Percentiles rank a stretch among this genome's conserved stretches.
Conservation (phyloP, 2,797 vertebrate species). For the Myripristis murdjan region DNA sequence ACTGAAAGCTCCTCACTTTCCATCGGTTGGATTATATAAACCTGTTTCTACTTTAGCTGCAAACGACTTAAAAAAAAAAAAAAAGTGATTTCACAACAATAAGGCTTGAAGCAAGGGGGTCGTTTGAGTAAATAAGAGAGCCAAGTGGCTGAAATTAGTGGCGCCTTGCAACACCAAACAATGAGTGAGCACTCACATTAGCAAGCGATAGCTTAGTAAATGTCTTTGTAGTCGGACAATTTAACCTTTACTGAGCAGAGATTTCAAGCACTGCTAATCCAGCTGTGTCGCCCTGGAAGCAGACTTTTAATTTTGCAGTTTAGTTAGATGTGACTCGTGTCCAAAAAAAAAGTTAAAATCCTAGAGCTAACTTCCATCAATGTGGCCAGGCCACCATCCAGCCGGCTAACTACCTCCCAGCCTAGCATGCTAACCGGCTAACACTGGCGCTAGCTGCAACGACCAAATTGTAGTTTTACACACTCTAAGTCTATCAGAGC, state of each 20-base stretch:
- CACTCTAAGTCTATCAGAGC: fast-evolving
- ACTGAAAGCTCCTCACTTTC: no score
- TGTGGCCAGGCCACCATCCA: slow-evolving; percentile 18
- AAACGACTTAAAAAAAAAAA: no score
- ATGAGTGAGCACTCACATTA: slow-evolving; percentile 29
- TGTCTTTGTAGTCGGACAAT: background rate
- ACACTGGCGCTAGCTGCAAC: slow-evolving; percentile 16
- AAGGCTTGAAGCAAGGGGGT: fast-evolving
- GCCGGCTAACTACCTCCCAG: slow-evolving; percentile 26
- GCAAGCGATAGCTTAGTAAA: background rate
- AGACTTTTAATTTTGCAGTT: background rate
- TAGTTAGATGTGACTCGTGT: background rate
- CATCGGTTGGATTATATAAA: no score
- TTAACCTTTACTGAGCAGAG: background rate
- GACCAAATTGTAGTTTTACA: fast-evolving
- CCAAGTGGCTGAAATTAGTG: slow-evolving; percentile 13
- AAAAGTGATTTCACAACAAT: fast-evolving
- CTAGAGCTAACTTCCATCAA: no score
- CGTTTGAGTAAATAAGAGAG: background rate
- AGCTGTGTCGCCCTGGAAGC: background rate
- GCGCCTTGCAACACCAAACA: slow-evolving; percentile 60
- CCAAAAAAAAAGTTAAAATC: no score
- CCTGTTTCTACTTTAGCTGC: no score
- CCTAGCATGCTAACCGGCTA: slow-evolving; percentile 57
- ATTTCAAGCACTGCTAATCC: no score